Evolutionary conservation across 2,888 invertebrate genomes (phyloP).

Genomic region (Lithophane semibrunnea): DNA sequence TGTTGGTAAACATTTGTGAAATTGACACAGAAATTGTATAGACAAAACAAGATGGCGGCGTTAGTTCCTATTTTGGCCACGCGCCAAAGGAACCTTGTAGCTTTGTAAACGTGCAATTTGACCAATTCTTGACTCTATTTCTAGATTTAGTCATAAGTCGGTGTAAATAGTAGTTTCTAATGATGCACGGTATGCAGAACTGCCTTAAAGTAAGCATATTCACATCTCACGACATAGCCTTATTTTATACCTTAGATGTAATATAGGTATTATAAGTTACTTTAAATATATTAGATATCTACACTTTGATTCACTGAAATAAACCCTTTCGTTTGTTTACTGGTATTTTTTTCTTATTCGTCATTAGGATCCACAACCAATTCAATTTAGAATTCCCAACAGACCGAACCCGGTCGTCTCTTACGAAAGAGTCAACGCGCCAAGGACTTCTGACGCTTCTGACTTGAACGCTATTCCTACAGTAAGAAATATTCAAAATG

Average conservation of each 20-base stretch:
- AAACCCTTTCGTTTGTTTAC: conserved; percentile 71
- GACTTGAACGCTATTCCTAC: background rate
- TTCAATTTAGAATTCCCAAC: conserved; percentile 5
- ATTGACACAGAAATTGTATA: background rate
- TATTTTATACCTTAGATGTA: conserved; percentile 87
- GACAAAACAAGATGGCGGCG: background rate
- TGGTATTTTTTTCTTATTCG: conserved; percentile 29
- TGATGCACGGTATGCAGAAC: conserved; percentile 86
- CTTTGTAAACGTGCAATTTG: conserved; percentile 77
- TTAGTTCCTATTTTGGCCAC: background rate
- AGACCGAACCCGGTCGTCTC: background rate
- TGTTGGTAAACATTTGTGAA: background rate
- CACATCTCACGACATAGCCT: conserved; percentile 89
- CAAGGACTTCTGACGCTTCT: too few species aligned
- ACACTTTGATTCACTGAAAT: conserved; percentile 79
- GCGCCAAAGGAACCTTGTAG: conserved; percentile 2
- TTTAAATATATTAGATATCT: conserved; percentile 72
- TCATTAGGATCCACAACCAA: background rate
- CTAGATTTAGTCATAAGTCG: conserved; percentile 69
- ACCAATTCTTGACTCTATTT: conserved; percentile 83
- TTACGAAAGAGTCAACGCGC: background rate
- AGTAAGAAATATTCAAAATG: background rate
- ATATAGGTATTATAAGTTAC: conserved; percentile 67
- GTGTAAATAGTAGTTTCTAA: conserved; percentile 81
- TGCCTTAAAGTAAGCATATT: conserved; percentile 88